Evolutionary conservation across 2,888 invertebrate genomes (phyloP), one percentile per base, ranked within the genome.

Genomic region (Tinea pellionella): DNA sequence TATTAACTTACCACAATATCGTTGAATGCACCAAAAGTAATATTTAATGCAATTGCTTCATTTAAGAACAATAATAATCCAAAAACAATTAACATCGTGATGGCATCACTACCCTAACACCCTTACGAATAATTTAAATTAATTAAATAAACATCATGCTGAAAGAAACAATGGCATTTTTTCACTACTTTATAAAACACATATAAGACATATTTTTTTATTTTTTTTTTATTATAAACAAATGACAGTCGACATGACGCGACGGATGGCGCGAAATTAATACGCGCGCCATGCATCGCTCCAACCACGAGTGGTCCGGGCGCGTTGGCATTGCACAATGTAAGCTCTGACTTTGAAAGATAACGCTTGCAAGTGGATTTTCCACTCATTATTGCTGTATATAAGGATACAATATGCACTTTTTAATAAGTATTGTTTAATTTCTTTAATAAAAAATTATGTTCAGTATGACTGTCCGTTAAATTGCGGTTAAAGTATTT

Each of bases 41-140:
- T 65, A 69, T 85, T 85, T 58, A 74, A 72, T 53, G 77, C 73
- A 9, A 62, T 75, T 66, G 68, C 63, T 59, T 73, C 75, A 63
- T 67, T 79, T 67, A 84, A 66, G 68, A 86, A 69, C 70, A 86
- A 70, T 67, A 86, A 66, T 63, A 75, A 71, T 66, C 76, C 74
- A 63, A 78, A 66, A 63, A 72, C 72, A 72, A 75, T 64, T 82
- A 80, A 80, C 86, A 86, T 86, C 66, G 65, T 80, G 71, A 65
- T 66, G 69, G 70, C 82, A 82, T 80, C 80, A 78, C 78, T 47
- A 16, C 47, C 47, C 47, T 9, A 53, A 53, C 18, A 70, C 53
- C 18, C 53, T 53, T 53, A 53, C 12, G 6, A 47, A 9, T 15
- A 18, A 18, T 4, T 53, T 53, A 53, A 53, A 16, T 16, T 51